phyloP scores from a whole-genome alignment of 2,113 vertebrate genomes.

The Lycaon pictus region DNA sequence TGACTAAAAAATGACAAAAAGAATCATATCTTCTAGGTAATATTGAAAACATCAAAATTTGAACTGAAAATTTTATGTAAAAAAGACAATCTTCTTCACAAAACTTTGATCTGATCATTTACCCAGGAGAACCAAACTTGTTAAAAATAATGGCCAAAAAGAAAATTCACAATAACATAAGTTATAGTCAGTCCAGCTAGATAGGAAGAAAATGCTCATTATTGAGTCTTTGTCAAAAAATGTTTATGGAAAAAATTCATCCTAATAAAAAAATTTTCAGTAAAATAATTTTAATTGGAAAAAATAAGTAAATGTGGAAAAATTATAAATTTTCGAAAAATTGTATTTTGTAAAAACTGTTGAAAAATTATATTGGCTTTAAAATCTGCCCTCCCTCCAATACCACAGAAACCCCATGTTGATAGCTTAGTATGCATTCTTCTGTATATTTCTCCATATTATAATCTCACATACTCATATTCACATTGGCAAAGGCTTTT shows the following conservation, averaged over 20 bases:
- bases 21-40: not conserved
- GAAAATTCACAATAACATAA: conserved; percentile 43
- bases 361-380: not conserved
- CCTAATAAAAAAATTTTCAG: not conserved
- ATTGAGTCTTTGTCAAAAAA: not conserved
- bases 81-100: conserved; percentile 16
- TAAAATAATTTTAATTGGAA: conserved; percentile 34
- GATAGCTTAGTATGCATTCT: not conserved
- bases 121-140: not conserved
- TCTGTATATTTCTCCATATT: not conserved
- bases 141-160: not conserved
- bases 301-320: not conserved
- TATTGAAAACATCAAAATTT: not conserved
- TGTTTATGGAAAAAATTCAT: conserved; percentile 5
- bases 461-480: not conserved
- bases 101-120: not conserved
- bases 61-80: not conserved
- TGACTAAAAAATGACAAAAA: not conserved
- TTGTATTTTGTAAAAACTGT: not conserved
- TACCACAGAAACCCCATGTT: not conserved
- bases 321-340: not conserved
- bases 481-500: not conserved
- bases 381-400: not conserved
- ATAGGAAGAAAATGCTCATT: not conserved
- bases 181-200: not conserved